Evolutionary conservation across 1,140 invertebrate species (phyloP), one percentile per base, ranked within the genome.

Genomic region (Drosophila persimilis): DNA sequence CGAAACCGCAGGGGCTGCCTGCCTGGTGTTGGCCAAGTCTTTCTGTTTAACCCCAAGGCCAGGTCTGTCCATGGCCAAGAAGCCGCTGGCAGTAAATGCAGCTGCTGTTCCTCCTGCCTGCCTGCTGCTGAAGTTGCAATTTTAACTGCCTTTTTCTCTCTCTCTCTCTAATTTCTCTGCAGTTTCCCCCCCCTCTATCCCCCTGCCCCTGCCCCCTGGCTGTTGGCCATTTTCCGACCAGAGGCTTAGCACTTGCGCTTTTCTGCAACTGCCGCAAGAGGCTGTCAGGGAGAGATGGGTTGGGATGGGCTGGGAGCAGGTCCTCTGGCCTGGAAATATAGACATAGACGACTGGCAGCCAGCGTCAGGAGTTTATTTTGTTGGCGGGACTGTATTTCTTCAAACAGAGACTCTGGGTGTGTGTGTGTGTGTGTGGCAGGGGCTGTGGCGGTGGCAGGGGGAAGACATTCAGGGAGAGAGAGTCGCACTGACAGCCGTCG

Each of bases 401-500:
- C 46, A 35, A 35, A 35, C 31, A 35, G 31, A 44, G 46, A 51
- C 56, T 65, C 66, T 65, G 20, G 35, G 44, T 44, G 15, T 13
- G 22, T 8, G 20, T 55, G 11, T 48, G n/a, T 48, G n/a, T 4
- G 51, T 31, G 15, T 35, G 39, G 43, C 43, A 39, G 47, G 17
- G 17, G 17, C 17, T 17, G 17, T 17, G 17, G 17, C 17, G 17
- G 15, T 35, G 39, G 43, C 48, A 39, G 47, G 46, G 26, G 15
- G 17, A 35, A 69, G 51, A 56, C 9, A 17, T 20, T 35, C 20
- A 53, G 65, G 64, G 58, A 77, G 77, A 53, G 65, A 69, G 59
- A 77, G 77, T 67, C 65, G 70, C 81, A 77, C 81, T 79, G 83
- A 88, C 83, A 88, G 83, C 74, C 83, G 71, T 88, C 79, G 84